Evolutionary conservation across 1,140 invertebrate genomes (phyloP).

Genomic region (Ostrea denselamellosa): DNA sequence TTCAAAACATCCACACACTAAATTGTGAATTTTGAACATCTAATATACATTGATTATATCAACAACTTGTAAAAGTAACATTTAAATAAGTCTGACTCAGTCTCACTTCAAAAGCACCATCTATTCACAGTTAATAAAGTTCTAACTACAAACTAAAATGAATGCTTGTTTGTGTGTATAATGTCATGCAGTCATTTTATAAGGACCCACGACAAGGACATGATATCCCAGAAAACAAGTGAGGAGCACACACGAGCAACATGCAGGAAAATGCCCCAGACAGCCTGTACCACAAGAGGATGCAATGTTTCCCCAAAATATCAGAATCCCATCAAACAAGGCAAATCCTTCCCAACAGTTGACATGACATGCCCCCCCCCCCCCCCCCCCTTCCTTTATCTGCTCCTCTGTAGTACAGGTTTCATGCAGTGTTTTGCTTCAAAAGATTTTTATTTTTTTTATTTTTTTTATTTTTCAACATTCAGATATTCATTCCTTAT

Average conservation of each 20-base stretch:
- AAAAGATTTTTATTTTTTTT: background rate
- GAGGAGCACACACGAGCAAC: slow-evolving; percentile 25
- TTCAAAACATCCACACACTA: background rate
- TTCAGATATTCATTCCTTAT: slow-evolving; percentile 41
- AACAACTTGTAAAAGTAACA: background rate
- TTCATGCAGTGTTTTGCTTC: background rate
- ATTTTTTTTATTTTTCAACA: slow-evolving; percentile 23
- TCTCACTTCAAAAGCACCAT: background rate
- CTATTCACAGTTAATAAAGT: background rate
- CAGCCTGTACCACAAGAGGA: slow-evolving; percentile 44
- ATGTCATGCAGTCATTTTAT: background rate
- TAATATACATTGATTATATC: background rate
- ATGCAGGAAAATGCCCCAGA: slow-evolving; percentile 1
- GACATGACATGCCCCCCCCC: too few species aligned
- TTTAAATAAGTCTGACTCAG: background rate
- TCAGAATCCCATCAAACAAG: background rate
- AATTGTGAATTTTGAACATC: background rate
- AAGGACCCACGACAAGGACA: background rate
- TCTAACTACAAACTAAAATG: background rate
- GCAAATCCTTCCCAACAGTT: background rate
- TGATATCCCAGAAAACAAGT: background rate
- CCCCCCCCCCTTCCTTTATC: background rate
- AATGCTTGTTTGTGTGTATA: background rate
- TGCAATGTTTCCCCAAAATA: background rate
- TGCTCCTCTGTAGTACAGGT: slow-evolving; percentile 50